Percentiles rank a stretch among this genome's conserved stretches.
Evolutionary conservation across 2,113 vertebrate genomes (phyloP).

Genomic region (Coregonus clupeaformis): DNA sequence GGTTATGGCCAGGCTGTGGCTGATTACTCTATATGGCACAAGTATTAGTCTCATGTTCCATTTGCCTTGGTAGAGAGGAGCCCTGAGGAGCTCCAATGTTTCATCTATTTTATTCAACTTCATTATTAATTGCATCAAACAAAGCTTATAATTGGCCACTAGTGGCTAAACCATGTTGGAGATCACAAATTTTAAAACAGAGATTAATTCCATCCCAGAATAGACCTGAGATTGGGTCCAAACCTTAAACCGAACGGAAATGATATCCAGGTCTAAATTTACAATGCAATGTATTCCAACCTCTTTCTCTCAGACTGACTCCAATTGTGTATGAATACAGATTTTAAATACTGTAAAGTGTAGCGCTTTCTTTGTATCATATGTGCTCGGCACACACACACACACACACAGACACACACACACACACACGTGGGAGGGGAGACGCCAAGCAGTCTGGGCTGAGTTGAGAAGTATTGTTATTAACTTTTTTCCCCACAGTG

Average conservation of each 20-base stretch:
- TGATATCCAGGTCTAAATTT: not conserved
- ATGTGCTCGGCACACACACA: not conserved
- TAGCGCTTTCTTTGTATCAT: not conserved
- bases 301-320: not conserved
- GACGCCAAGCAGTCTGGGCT: slow-evolving; percentile 72
- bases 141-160: not conserved
- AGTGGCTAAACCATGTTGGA: not conserved
- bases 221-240: not conserved
- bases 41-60: not conserved
- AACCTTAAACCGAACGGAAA: not conserved
- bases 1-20: not conserved
- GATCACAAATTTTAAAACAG: too few species aligned
- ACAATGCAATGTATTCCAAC: not conserved
- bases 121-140: not conserved
- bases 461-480: slow-evolving; percentile 70
- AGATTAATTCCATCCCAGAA: not conserved
- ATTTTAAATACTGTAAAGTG: not conserved
- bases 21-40: not conserved
- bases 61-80: not conserved
- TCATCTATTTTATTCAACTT: not conserved
- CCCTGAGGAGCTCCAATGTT: not conserved
- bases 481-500: slow-evolving; percentile 53
- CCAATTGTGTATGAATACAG: not conserved
- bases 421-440: slow-evolving; percentile 56
- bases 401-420: slow-evolving; percentile 18